Percentiles rank a stretch among this genome's conserved stretches.
Conservation (phyloP, 2,113 vertebrate genomes). For the Hypocryptadius cinnamomeus region DNA sequence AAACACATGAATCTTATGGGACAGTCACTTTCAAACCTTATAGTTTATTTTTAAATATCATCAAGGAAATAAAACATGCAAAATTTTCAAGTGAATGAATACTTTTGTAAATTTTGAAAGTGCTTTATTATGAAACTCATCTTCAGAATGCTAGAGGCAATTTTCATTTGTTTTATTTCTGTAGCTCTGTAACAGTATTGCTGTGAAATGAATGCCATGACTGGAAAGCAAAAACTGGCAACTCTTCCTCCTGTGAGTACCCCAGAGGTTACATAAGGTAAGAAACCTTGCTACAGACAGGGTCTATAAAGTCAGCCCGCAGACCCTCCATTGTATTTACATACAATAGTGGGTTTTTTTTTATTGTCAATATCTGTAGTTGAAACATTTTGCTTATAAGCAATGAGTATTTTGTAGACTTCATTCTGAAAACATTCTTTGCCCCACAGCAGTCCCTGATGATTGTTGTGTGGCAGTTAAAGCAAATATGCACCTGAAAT, state of each 20-base stretch:
- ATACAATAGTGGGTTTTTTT: not conserved
- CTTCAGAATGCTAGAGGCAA: not conserved
- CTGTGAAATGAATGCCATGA: not conserved
- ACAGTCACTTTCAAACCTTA: not conserved
- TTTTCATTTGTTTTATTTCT: not conserved
- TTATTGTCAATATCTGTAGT: not conserved
- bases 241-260: not conserved
- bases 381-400: not conserved
- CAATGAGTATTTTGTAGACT: not conserved
- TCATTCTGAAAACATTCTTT: not conserved
- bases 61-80: not conserved
- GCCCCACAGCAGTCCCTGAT: not conserved
- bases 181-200: not conserved
- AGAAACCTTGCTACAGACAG: not conserved
- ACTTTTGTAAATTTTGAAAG: not conserved
- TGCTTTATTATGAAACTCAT: not conserved
- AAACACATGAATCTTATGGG: not conserved
- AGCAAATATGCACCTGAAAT: not conserved
- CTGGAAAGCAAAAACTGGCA: not conserved
- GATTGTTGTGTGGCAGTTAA: not conserved
- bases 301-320: not conserved
- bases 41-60: not conserved
- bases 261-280: not conserved
- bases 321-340: not conserved
- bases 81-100: not conserved